These are phyloP conservation scores for Odontesthes bonariensis DNA, from an alignment of 2,113 vertebrate genomes.

Conservation along the genomic window DNA sequence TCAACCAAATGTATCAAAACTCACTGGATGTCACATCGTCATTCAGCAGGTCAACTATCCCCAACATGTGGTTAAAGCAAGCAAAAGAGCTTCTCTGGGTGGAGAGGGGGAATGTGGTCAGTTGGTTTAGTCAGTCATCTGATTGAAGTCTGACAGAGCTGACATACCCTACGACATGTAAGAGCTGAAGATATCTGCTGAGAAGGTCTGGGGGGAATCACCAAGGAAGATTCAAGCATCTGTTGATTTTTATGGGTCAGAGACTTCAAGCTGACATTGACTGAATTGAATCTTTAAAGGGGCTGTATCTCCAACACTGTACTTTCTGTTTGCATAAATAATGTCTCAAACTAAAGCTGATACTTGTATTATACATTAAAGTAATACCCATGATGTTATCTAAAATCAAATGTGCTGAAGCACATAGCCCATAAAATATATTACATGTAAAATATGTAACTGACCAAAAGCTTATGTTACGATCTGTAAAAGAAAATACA, in stretches of 20 bases:
- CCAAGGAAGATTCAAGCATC: not conserved
- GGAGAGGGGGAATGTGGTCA: not conserved
- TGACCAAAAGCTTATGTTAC: not conserved
- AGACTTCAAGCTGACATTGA: not conserved
- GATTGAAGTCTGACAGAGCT: not conserved
- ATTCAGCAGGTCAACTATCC: not conserved
- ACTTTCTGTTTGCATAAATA: not conserved
- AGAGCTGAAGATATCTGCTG: not conserved
- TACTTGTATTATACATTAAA: not conserved
- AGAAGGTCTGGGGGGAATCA: not conserved
- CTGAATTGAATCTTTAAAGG: not conserved
- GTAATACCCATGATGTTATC: not conserved
- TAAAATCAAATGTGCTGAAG: not conserved
- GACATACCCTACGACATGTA: not conserved
- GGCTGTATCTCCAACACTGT: not conserved
- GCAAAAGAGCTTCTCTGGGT: no score
- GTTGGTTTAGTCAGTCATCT: not conserved
- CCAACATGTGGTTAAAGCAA: not conserved
- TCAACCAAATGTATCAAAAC: not conserved
- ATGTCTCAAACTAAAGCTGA: not conserved
- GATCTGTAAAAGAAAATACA: not conserved
- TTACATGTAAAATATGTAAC: not conserved
- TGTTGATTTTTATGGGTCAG: not conserved
- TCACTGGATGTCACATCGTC: not conserved
- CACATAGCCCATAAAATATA: not conserved